These are phyloP conservation scores for Ooceraea biroi DNA, from an alignment of 1,140 invertebrate genomes.

Conservation along the genomic window DNA sequence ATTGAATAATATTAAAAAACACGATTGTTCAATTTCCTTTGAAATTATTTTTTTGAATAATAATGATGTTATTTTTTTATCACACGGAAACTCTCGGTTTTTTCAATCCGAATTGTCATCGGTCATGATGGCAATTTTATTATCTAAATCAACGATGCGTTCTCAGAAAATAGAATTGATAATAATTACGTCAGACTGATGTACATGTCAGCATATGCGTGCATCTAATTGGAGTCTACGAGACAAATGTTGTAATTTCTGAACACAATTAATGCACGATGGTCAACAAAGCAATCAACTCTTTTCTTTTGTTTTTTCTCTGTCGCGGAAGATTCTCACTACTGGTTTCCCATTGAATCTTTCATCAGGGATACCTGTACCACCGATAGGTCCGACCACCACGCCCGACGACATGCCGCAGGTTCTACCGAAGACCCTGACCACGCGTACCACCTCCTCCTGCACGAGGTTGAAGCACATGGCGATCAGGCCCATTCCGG, in stretches of 20 bases:
- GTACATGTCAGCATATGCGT: not conserved
- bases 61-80: too few species aligned
- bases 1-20: too few species aligned
- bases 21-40: too few species aligned
- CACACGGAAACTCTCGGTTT: constrained; percentile 27
- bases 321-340: constrained; percentile 44
- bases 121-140: constrained; percentile 6
- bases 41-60: not conserved
- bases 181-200: not conserved
- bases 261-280: constrained; percentile 21
- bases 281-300: constrained; percentile 15
- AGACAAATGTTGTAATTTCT: not conserved
- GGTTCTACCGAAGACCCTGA: constrained; percentile 87
- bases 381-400: constrained; percentile 82
- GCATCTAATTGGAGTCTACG: not conserved
- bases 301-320: constrained; percentile 7
- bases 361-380: constrained; percentile 81
- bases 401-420: constrained; percentile 83
- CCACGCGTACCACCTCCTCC: constrained; percentile 93
- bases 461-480: constrained; percentile 99
- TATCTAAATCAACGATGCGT: constrained; percentile 6
- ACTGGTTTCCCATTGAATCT: constrained; percentile 72
- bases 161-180: constrained; percentile 7
- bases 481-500: constrained; percentile 97
- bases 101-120: constrained; percentile 36